phyloP scores from a whole-genome alignment of 1,140 invertebrate species.

The Drosophila equinoxialis region DNA sequence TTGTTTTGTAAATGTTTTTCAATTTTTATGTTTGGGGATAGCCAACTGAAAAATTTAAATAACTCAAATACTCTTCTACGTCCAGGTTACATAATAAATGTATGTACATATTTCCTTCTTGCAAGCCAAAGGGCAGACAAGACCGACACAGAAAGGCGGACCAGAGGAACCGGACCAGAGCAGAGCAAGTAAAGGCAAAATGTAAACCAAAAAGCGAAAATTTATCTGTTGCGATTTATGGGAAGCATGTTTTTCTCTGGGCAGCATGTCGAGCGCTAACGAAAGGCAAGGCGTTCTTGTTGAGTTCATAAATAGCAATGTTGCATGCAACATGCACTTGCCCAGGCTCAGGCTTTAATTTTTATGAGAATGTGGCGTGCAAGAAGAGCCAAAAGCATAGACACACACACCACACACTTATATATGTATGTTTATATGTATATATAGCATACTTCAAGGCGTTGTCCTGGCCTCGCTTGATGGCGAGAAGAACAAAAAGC shows the following conservation, averaged over 20 bases:
- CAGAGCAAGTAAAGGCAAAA: conserved; percentile 45
- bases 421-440: too few species aligned
- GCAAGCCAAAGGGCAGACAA: conserved; percentile 45
- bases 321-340: conserved; percentile 73
- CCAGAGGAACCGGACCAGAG: conserved; percentile 18
- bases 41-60: not conserved
- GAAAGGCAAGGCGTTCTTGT: conserved; percentile 46
- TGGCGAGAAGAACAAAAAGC: conserved; percentile 14
- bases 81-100: conserved; percentile 44
- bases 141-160: conserved; percentile 14
- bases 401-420: conserved; percentile 5
- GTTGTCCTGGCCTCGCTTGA: conserved; percentile 55
- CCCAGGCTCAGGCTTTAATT: conserved; percentile 60
- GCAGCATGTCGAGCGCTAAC: conserved; percentile 48
- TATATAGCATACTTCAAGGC: conserved; percentile 64
- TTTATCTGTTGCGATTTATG: conserved; percentile 78
- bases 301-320: conserved; percentile 78
- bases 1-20: not conserved
- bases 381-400: conserved; percentile 26
- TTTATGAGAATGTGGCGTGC: conserved; percentile 76
- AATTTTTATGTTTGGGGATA: not conserved
- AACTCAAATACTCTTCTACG: conserved; percentile 1
- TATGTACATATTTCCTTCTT: conserved; percentile 48
- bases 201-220: conserved; percentile 69
- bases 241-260: conserved; percentile 44